Conservation (phyloP, 2,888 invertebrate genomes). For the Eupeodes latifasciatus region DNA sequence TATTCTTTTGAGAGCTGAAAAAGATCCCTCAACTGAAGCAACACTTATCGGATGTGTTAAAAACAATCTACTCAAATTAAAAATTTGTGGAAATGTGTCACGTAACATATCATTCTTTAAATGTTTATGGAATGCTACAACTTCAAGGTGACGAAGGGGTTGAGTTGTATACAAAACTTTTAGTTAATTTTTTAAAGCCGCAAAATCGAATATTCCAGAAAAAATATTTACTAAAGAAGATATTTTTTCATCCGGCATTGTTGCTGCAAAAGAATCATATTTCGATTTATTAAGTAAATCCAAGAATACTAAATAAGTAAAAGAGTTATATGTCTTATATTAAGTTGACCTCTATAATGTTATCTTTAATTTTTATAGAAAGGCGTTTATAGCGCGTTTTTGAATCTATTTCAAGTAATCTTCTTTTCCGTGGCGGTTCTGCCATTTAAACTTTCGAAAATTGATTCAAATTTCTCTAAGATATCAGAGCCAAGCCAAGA, state of each 20-base stretch:
- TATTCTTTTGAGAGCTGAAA: no score
- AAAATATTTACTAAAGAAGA: neutral
- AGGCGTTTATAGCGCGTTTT: constrained; percentile 26
- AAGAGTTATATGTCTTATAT: constrained; percentile 17
- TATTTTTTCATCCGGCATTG: neutral
- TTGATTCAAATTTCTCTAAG: no score
- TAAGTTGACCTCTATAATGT: neutral
- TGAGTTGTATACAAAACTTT: neutral
- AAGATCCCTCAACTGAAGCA: no score
- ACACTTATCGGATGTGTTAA: no score
- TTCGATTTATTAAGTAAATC: no score
- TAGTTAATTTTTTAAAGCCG: constrained; percentile 1
- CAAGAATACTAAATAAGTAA: neutral
- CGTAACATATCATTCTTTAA: constrained; percentile 16
- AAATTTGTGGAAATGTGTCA: constrained; percentile 29
- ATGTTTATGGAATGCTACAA: neutral
- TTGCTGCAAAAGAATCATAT: neutral
- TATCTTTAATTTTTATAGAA: constrained; percentile 36
- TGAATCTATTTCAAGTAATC: no score
- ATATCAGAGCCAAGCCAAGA: no score
- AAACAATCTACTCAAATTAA: neutral
- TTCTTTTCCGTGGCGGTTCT: no score
- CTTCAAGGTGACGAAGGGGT: constrained; percentile 12
- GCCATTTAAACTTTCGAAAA: no score
- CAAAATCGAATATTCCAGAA: neutral